Evolutionary conservation across 2,888 invertebrate species (phyloP).

Genomic region (Lissonota sp.): DNA sequence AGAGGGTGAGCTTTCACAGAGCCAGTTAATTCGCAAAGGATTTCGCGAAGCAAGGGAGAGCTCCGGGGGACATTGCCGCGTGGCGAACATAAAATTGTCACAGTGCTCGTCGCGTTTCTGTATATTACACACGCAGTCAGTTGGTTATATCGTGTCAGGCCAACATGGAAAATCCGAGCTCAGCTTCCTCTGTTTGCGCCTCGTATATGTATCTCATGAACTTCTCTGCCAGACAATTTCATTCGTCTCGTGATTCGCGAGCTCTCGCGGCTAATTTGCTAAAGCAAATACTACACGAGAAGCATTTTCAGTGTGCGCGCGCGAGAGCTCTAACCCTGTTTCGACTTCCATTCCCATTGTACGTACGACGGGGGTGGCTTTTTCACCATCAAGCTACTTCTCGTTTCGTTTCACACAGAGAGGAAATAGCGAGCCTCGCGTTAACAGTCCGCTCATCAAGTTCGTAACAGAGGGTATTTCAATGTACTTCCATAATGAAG

Average conservation of each 20-base stretch:
- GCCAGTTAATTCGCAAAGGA: constrained; percentile 58
- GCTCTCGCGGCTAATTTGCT: constrained; percentile 61
- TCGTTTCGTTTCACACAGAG: constrained; percentile 33
- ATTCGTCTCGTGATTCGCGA: constrained; percentile 60
- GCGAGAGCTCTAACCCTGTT: background rate
- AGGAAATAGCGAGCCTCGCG: background rate
- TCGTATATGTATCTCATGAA: constrained; percentile 21
- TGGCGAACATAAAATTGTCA: constrained; percentile 41
- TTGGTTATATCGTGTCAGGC: background rate
- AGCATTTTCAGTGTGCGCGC: constrained; percentile 40
- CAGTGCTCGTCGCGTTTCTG: constrained; percentile 24
- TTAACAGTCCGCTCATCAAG: constrained; percentile 39
- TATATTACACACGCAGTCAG: constrained; percentile 42
- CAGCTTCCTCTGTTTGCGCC: constrained; percentile 14
- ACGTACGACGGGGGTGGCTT: background rate
- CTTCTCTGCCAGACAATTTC: constrained; percentile 59
- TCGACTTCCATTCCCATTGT: background rate
- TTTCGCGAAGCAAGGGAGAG: constrained; percentile 13
- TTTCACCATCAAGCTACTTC: background rate
- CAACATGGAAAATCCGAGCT: constrained; percentile 36
- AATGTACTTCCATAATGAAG: background rate
- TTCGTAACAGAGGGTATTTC: constrained; percentile 39
- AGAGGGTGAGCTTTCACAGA: background rate
- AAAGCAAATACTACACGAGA: constrained; percentile 57
- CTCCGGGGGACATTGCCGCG: constrained; percentile 40